phyloP scores from a whole-genome alignment of 2,113 vertebrate genomes.

The Acanthisitta chloris region DNA sequence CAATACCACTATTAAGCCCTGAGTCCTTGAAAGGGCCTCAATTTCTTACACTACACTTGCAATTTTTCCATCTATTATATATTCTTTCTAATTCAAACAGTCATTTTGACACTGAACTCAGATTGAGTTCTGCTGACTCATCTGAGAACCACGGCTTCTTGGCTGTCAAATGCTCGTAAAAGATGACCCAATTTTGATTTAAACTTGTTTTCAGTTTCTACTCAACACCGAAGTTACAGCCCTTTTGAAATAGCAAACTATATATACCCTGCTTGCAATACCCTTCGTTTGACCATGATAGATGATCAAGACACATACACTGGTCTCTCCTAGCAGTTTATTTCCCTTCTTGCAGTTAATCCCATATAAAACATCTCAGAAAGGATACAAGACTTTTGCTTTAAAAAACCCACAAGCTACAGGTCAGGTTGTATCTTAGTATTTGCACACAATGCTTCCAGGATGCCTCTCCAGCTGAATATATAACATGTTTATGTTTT shows the following conservation, averaged over 20 bases:
- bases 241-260: background rate
- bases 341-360: background rate
- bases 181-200: background rate
- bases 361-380: background rate
- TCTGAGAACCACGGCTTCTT: background rate
- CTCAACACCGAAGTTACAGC: background rate
- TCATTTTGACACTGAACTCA: background rate
- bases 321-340: background rate
- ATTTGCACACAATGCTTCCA: background rate
- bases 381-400: background rate
- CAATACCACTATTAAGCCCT: background rate
- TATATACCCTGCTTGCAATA: background rate
- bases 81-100: background rate
- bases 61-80: background rate
- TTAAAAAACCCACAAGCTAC: background rate
- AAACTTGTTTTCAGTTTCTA: background rate
- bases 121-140: background rate
- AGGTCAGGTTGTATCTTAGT: background rate
- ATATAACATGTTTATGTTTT: background rate
- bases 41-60: background rate
- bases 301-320: background rate
- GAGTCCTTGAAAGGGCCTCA: background rate
- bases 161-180: background rate
- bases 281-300: background rate
- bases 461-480: background rate